Evolutionary conservation across 2,113 vertebrate genomes (phyloP).

Genomic region (Sisor rabdophorus): DNA sequence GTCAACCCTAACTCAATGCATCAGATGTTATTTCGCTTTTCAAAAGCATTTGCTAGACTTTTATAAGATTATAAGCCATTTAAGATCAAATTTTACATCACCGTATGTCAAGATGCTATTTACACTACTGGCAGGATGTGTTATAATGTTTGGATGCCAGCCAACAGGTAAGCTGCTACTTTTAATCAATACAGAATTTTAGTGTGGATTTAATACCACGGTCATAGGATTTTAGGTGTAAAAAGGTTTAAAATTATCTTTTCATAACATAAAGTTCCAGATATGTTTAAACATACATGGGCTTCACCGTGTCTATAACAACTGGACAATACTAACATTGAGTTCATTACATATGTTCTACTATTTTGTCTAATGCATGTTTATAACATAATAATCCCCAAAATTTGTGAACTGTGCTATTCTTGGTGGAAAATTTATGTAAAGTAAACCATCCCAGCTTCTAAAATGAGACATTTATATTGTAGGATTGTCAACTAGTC

Average conservation of each 20-base stretch:
- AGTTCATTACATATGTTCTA: background rate
- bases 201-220: background rate
- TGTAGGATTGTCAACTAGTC: background rate
- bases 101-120: constrained; percentile 37
- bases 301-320: background rate
- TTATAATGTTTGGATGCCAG: constrained; percentile 32
- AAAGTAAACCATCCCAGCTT: background rate
- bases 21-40: background rate
- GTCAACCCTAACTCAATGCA: background rate
- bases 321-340: background rate
- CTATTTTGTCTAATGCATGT: too few relatives aligned
- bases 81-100: background rate
- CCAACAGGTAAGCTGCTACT: constrained; percentile 39
- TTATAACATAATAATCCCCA: too few relatives aligned
- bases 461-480: background rate
- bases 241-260: too few relatives aligned
- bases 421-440: background rate
- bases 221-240: too few relatives aligned
- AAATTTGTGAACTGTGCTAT: background rate
- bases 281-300: background rate
- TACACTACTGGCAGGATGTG: constrained; percentile 47
- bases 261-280: background rate
- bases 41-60: background rate
- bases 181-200: background rate
- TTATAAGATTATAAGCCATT: background rate